phyloP scores from a whole-genome alignment of 2,888 invertebrate genomes.

The Hirtodrosophila alboralis region DNA sequence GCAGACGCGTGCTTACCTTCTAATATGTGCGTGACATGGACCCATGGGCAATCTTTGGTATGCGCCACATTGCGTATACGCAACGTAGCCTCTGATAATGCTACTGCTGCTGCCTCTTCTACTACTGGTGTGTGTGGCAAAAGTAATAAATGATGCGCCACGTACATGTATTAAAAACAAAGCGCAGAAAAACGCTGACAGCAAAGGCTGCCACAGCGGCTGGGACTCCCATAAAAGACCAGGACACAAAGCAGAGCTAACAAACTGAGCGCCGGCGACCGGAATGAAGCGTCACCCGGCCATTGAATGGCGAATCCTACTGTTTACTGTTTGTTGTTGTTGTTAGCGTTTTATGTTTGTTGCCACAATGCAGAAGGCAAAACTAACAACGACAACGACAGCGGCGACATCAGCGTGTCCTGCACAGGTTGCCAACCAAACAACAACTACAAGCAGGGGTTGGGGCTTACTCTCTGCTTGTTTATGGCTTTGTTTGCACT shows the following conservation, averaged over 20 bases:
- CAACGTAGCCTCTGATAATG: slow-evolving; percentile 31
- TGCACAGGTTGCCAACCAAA: slow-evolving; percentile 26
- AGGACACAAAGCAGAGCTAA: slow-evolving; percentile 67
- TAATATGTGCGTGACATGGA: slow-evolving; percentile 75
- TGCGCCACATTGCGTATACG: slow-evolving; percentile 66
- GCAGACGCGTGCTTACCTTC: slow-evolving; percentile 71
- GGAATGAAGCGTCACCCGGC: slow-evolving; percentile 56
- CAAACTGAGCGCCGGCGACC: slow-evolving; percentile 62
- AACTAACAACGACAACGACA: slow-evolving; percentile 52
- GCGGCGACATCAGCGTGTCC: slow-evolving; percentile 36
- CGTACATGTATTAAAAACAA: slow-evolving; percentile 77
- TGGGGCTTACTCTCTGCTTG: slow-evolving; percentile 48
- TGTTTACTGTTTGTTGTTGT: slow-evolving; percentile 34
- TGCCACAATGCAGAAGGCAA: slow-evolving; percentile 50
- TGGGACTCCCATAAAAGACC: slow-evolving; percentile 39
- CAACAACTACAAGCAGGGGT: slow-evolving; percentile 10
- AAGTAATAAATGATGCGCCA: slow-evolving; percentile 77
- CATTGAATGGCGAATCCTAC: slow-evolving; percentile 38
- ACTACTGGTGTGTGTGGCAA: slow-evolving; percentile 37
- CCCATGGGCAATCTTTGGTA: slow-evolving; percentile 43
- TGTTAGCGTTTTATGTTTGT: slow-evolving; percentile 47
- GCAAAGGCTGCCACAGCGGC: slow-evolving; percentile 36
- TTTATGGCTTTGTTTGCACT: slow-evolving; percentile 79
- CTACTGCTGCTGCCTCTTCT: slow-evolving; percentile 9
- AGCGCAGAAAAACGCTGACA: slow-evolving; percentile 76